Percentiles rank a stretch among this genome's conserved stretches.
These are phyloP conservation scores for Pygmarrhopalites habei DNA, from an alignment of 1,140 invertebrate species.

Conservation along the genomic window DNA sequence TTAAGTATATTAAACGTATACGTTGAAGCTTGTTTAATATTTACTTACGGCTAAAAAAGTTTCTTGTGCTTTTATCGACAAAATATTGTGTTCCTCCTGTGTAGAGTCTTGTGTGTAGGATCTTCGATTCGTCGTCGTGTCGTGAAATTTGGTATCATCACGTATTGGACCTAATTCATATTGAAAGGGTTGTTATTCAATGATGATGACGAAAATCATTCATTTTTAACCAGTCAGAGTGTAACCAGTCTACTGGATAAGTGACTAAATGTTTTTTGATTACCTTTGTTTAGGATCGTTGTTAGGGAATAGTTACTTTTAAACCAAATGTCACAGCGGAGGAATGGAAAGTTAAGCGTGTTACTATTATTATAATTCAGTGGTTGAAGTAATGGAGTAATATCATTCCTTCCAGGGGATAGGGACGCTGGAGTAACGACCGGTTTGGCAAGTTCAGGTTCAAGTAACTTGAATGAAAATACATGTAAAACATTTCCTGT, in stretches of 20 bases:
- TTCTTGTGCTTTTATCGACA: constrained; percentile 16
- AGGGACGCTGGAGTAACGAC: background rate
- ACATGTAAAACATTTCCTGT: constrained; percentile 64
- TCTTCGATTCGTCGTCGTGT: too few relatives aligned
- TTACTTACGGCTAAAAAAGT: background rate
- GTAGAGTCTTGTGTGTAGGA: background rate
- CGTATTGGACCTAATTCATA: background rate
- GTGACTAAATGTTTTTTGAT: too few relatives aligned
- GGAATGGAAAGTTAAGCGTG: background rate
- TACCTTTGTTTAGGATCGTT: background rate
- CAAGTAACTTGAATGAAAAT: constrained; percentile 41
- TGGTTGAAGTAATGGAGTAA: background rate
- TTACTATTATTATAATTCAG: background rate
- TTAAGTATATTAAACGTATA: too few relatives aligned
- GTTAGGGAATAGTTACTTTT: constrained; percentile 9
- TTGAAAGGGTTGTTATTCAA: too few relatives aligned
- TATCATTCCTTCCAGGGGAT: background rate
- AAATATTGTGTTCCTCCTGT: constrained; percentile 9
- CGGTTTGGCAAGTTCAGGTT: constrained; percentile 9
- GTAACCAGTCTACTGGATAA: too few relatives aligned
- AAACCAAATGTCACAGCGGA: constrained; percentile 30
- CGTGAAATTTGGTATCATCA: constrained; percentile 1
- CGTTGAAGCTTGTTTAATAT: too few relatives aligned
- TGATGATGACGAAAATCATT: too few relatives aligned
- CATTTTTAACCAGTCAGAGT: too few relatives aligned